A percentile compares a stretch with the other conserved stretches of the same genome.
phyloP scores from a whole-genome alignment of 1,140 invertebrate genomes.

The Drosophila varians region DNA sequence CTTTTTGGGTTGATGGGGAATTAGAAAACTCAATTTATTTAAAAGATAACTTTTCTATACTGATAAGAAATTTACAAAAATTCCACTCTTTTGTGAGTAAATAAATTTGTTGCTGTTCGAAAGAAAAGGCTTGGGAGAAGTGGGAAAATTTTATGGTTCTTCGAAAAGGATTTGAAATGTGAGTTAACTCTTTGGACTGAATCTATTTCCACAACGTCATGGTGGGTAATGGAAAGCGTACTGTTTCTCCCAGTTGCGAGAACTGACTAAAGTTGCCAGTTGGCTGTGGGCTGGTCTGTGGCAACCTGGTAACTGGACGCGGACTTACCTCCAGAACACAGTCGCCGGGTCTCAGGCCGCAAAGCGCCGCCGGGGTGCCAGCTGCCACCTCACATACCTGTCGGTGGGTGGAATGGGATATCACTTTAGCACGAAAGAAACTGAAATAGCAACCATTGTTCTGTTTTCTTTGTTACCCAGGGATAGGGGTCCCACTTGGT shows the following conservation, averaged over 20 bases:
- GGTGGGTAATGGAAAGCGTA: background rate
- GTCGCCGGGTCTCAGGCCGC: conserved; percentile 86
- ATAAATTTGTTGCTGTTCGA: too few species aligned
- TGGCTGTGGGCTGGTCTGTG: background rate
- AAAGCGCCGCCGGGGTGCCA: conserved; percentile 84
- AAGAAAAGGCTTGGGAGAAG: too few species aligned
- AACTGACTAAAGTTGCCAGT: background rate
- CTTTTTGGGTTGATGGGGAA: background rate
- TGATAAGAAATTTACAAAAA: background rate
- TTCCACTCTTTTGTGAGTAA: background rate
- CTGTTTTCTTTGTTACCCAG: conserved; percentile 84
- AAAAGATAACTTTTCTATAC: background rate
- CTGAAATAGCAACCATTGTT: conserved; percentile 2
- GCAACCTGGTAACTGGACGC: background rate
- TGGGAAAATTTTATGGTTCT: too few species aligned
- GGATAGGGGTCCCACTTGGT: conserved; percentile 90
- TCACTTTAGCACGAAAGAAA: conserved; percentile 58
- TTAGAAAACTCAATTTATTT: background rate
- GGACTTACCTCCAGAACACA: conserved; percentile 85
- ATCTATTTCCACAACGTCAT: background rate
- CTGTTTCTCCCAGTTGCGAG: background rate
- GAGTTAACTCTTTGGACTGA: background rate
- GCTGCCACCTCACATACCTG: conserved; percentile 84
- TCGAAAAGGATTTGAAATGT: background rate
- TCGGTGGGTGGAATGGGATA: conserved; percentile 3